Conservation (phyloP, 2,888 invertebrate genomes). For the Nebria brevicollis region DNA sequence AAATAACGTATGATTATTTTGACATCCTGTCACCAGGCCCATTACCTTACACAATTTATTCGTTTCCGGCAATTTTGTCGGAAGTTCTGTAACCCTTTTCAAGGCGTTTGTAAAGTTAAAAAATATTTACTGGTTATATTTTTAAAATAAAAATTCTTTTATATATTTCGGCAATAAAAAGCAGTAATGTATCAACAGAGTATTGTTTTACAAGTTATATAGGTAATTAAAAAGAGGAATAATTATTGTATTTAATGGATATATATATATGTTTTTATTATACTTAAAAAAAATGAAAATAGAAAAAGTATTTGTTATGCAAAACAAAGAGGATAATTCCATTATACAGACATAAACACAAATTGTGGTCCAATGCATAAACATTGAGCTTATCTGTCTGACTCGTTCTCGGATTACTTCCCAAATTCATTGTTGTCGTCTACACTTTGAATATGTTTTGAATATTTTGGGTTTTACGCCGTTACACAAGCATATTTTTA, state of each 20-base stretch:
- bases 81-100: background rate
- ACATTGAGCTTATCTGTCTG: slow-evolving; percentile 10
- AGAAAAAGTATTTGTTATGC: background rate
- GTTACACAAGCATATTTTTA: background rate
- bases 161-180: too few species aligned
- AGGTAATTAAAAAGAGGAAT: too few species aligned
- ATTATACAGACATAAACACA: slow-evolving; percentile 12
- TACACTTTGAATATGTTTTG: slow-evolving; percentile 16
- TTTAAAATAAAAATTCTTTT: too few species aligned
- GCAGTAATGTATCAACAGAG: too few species aligned
- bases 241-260: too few species aligned
- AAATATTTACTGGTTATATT: too few species aligned
- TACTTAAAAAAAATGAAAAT: background rate
- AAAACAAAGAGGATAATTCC: background rate
- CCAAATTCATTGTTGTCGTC: slow-evolving; percentile 15
- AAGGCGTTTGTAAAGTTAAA: too few species aligned
- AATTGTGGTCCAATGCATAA: slow-evolving; percentile 11
- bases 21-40: background rate
- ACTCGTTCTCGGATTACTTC: slow-evolving; percentile 8
- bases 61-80: background rate
- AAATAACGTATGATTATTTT: background rate
- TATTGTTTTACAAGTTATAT: too few species aligned
- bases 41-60: background rate
- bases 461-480: slow-evolving; percentile 8
- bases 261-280: background rate